These are phyloP conservation scores for Ageneiosus marmoratus DNA, from an alignment of 2,113 vertebrate genomes.

Conservation along the genomic window DNA sequence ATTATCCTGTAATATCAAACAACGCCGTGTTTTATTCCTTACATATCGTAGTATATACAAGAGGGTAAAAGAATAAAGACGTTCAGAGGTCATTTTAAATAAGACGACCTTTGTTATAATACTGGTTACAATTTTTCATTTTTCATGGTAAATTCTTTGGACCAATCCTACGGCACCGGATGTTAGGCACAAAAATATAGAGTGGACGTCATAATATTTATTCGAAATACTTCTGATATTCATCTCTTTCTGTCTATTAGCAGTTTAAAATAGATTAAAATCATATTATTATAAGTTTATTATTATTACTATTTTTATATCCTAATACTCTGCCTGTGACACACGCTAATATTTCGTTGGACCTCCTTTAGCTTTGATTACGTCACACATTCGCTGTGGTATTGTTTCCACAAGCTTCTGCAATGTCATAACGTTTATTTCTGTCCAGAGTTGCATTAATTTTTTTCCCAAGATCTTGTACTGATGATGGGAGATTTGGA, in stretches of 20 bases:
- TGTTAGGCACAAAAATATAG: neutral
- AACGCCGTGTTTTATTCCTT: neutral
- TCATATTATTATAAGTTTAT: too few relatives aligned
- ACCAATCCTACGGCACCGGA: neutral
- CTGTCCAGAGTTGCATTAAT: too few relatives aligned
- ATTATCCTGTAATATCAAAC: neutral
- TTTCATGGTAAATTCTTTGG: neutral
- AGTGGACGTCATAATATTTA: neutral
- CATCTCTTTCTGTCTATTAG: neutral
- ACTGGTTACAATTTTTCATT: neutral
- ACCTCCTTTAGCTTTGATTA: too few relatives aligned
- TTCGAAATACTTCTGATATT: neutral
- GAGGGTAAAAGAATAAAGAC: neutral
- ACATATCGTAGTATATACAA: neutral
- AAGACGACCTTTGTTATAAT: neutral
- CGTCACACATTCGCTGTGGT: too few relatives aligned
- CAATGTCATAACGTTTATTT: too few relatives aligned
- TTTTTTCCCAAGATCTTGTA: too few relatives aligned
- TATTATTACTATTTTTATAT: too few relatives aligned
- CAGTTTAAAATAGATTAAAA: neutral
- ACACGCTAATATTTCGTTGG: too few relatives aligned
- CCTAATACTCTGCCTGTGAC: too few relatives aligned
- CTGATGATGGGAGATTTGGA: too few relatives aligned
- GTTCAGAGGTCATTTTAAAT: neutral
- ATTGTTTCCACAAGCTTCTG: too few relatives aligned